Percentiles rank a stretch among this genome's conserved stretches.
These are phyloP conservation scores for Phylloscopus trochiloides DNA, from an alignment of 2,113 vertebrate genomes.

Conservation along the genomic window DNA sequence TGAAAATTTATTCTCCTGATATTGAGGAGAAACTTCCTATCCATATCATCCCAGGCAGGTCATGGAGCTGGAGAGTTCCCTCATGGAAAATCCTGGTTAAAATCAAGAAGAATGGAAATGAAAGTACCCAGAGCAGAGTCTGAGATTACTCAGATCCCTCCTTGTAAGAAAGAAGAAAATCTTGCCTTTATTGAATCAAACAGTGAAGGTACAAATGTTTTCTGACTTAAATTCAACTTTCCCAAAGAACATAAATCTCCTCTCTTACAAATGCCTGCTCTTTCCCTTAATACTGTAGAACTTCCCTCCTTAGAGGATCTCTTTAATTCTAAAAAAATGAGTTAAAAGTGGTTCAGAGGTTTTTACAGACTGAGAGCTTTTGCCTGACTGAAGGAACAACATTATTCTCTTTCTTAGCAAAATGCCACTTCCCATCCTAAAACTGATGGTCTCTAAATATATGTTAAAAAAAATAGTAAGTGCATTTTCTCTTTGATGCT, in stretches of 20 bases:
- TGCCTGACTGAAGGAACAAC: background rate
- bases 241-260: background rate
- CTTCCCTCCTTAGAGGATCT: background rate
- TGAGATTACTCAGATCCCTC: background rate
- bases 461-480: background rate
- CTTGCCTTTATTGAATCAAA: background rate
- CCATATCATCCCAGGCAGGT: background rate
- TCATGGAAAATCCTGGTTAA: background rate
- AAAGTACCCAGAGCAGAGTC: background rate
- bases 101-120: background rate
- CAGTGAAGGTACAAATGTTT: background rate
- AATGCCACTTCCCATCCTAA: background rate
- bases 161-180: background rate
- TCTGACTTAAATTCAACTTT: background rate
- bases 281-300: background rate
- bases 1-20: conserved; percentile 32
- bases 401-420: background rate
- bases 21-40: background rate
- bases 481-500: background rate
- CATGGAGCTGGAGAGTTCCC: background rate
- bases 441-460: background rate
- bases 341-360: background rate
- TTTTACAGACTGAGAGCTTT: background rate
- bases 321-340: background rate
- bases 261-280: background rate